phyloP scores from a whole-genome alignment of 2,113 vertebrate species.

The Piaya cayana region DNA sequence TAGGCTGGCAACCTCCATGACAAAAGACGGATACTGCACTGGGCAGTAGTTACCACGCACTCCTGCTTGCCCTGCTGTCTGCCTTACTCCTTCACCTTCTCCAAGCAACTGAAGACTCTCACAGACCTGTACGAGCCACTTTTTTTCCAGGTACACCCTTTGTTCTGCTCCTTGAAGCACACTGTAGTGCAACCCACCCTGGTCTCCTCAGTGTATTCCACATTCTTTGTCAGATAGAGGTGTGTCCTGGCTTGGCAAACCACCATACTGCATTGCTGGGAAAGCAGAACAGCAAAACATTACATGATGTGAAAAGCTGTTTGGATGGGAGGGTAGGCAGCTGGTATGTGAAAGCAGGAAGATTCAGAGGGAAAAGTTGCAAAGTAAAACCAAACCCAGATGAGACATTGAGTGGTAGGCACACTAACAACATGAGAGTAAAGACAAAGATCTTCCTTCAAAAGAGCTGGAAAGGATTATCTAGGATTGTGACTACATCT shows the following conservation, averaged over 20 bases:
- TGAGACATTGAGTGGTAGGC: conserved; percentile 16
- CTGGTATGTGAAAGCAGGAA: conserved; percentile 20
- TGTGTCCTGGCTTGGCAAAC: conserved; percentile 3
- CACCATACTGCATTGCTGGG: background rate
- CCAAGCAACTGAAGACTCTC: background rate
- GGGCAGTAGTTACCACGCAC: background rate
- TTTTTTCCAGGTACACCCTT: background rate
- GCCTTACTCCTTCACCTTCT: background rate
- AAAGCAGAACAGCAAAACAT: conserved; percentile 46
- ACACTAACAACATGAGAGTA: conserved; percentile 16
- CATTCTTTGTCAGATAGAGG: background rate
- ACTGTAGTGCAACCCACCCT: fast-evolving
- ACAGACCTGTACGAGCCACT: background rate
- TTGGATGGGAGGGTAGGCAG: conserved; percentile 35
- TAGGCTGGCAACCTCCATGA: background rate
- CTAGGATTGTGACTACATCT: conserved; percentile 45
- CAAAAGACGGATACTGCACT: background rate
- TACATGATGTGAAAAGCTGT: conserved; percentile 2
- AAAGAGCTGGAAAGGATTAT: conserved; percentile 48
- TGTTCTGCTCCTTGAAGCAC: background rate
- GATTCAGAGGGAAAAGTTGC: conserved; percentile 29
- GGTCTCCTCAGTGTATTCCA: background rate
- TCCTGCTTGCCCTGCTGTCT: background rate
- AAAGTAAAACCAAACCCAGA: conserved; percentile 3
- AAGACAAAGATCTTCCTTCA: conserved; percentile 48